Conservation (phyloP, 2,888 invertebrate genomes). For the Empis livida region DNA sequence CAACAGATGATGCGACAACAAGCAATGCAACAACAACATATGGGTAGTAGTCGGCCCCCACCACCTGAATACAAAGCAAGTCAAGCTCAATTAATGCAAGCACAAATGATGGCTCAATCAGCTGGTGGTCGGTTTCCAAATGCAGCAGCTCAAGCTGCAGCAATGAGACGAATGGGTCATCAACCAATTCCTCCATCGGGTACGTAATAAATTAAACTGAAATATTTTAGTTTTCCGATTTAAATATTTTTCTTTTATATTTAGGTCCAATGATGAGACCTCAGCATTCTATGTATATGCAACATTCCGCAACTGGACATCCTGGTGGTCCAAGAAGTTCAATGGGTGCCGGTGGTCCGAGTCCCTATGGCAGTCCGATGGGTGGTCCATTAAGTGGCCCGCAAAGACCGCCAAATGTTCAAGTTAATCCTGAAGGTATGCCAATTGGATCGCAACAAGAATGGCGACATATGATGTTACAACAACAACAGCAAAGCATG, state of each 20-base stretch:
- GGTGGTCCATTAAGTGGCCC: conserved; percentile 38
- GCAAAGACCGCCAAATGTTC: conserved; percentile 45
- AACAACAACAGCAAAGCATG: conserved; percentile 37
- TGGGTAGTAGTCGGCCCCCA: conserved; percentile 51
- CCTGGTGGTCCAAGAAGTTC: conserved; percentile 24
- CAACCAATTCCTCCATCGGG: conserved; percentile 59
- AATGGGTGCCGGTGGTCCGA: conserved; percentile 27
- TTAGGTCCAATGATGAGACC: conserved; percentile 56
- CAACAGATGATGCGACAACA: conserved; percentile 44
- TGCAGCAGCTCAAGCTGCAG: conserved; percentile 39
- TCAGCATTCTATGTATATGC: conserved; percentile 45
- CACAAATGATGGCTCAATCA: conserved; percentile 41
- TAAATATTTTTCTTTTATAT: conserved; percentile 6
- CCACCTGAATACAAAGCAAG: conserved; percentile 74
- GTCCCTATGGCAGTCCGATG: conserved; percentile 25
- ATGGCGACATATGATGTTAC: conserved; percentile 38
- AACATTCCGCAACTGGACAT: conserved; percentile 29
- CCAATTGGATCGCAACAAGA: conserved; percentile 34
- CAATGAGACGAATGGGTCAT: conserved; percentile 52
- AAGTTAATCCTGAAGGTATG: conserved; percentile 45
- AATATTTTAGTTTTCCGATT: neutral
- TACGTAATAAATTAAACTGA: conserved; percentile 20
- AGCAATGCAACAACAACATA: conserved; percentile 36
- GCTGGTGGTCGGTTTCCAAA: conserved; percentile 39
- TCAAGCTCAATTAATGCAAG: conserved; percentile 36